These are phyloP conservation scores for Oryctes rhinoceros DNA, from an alignment of 1,140 invertebrate species.

Conservation along the genomic window DNA sequence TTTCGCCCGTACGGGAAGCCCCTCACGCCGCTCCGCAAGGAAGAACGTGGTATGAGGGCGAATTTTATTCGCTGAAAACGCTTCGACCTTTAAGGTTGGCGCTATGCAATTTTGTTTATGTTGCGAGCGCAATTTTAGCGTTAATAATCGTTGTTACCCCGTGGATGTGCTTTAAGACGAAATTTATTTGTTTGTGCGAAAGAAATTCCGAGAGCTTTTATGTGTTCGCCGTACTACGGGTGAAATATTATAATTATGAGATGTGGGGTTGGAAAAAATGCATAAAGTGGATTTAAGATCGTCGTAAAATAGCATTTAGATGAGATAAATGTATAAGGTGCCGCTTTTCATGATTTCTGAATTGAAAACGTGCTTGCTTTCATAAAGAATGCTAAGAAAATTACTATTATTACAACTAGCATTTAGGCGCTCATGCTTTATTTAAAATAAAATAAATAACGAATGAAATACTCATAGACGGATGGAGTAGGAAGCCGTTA, in stretches of 20 bases:
- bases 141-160: conserved; percentile 15
- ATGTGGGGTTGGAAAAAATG: not conserved
- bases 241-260: not conserved
- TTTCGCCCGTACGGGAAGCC: not conserved
- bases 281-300: too few relatives aligned
- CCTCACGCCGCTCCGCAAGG: not conserved
- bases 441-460: too few relatives aligned
- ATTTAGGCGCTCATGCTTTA: too few relatives aligned
- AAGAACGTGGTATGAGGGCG: conserved; percentile 1
- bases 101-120: conserved; percentile 22
- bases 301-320: too few relatives aligned
- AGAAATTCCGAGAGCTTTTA: not conserved
- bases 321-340: too few relatives aligned
- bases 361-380: too few relatives aligned
- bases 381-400: too few relatives aligned
- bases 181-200: conserved; percentile 26
- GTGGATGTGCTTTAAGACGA: conserved; percentile 15
- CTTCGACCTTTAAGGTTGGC: conserved; percentile 10
- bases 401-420: too few relatives aligned
- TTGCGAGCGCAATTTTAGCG: conserved; percentile 23
- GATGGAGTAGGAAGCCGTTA: too few relatives aligned
- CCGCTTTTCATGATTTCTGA: too few relatives aligned
- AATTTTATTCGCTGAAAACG: conserved; percentile 26
- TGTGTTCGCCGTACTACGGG: not conserved
- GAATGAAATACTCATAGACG: too few relatives aligned